These are phyloP conservation scores for Cochlearius cochlearius DNA, from an alignment of 2,113 vertebrate species.

Conservation along the genomic window DNA sequence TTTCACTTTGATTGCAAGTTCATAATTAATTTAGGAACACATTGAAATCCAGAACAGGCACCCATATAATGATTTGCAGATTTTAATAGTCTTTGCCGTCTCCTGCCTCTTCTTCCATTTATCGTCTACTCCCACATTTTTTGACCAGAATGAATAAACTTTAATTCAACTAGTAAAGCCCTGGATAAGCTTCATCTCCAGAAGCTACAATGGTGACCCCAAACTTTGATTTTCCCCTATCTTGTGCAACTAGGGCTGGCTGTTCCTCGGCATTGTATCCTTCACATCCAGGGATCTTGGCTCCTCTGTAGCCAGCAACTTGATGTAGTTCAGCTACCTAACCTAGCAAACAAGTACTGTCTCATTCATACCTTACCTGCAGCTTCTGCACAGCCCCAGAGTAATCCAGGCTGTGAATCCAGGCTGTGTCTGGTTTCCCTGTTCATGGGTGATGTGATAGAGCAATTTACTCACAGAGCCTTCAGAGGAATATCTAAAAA, in stretches of 20 bases:
- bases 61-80: neutral
- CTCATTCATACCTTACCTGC: neutral
- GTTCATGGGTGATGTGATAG: neutral
- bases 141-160: neutral
- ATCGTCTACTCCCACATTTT: neutral
- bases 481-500: neutral
- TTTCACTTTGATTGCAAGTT: slow-evolving; percentile 2
- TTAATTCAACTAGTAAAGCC: neutral
- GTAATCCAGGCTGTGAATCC: neutral
- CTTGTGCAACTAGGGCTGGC: neutral
- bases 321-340: neutral
- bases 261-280: neutral
- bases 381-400: neutral
- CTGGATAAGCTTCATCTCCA: neutral
- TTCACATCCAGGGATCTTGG: neutral
- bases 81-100: neutral
- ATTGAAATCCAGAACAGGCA: slow-evolving; percentile 10
- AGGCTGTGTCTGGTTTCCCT: neutral
- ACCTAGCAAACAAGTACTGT: neutral
- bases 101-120: neutral
- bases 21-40: slow-evolving; percentile 53
- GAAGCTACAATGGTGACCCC: neutral
- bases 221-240: neutral
- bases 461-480: neutral
- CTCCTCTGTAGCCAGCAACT: neutral